Conservation (phyloP, 2,888 invertebrate species). For the Scaeva pyrastri region DNA sequence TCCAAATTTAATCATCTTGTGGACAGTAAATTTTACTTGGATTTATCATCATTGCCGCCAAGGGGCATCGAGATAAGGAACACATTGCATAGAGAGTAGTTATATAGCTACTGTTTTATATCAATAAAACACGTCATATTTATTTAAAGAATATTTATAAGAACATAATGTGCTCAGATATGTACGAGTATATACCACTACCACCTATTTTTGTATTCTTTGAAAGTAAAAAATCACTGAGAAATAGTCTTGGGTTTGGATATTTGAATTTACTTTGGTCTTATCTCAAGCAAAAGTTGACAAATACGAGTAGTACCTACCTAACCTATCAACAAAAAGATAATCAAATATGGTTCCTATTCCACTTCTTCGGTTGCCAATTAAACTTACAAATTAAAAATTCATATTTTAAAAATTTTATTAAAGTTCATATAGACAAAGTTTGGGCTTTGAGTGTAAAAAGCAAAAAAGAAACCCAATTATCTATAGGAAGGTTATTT, state of each 20-base stretch:
- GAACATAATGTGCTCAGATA: too few relatives aligned
- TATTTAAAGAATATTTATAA: neutral
- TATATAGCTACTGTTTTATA: conserved; percentile 4
- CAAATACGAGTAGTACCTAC: neutral
- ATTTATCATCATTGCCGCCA: conserved; percentile 15
- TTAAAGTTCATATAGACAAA: neutral
- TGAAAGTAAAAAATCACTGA: neutral
- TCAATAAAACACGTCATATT: conserved; percentile 22
- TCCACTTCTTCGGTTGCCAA: neutral
- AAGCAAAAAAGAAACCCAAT: too few relatives aligned
- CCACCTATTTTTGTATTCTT: conserved; percentile 10
- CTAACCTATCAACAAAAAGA: neutral
- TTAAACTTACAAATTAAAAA: neutral
- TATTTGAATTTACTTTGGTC: neutral
- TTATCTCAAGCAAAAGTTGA: conserved; percentile 17
- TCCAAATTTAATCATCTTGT: conserved; percentile 9
- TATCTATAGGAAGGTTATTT: too few relatives aligned
- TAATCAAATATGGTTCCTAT: neutral
- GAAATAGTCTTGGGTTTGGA: neutral
- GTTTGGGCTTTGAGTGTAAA: neutral
- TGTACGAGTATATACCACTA: neutral
- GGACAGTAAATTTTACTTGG: conserved; percentile 4
- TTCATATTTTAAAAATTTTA: neutral
- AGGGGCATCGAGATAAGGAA: conserved; percentile 8
- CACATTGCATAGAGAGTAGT: neutral